These are phyloP conservation scores for Parazoanthus darwini DNA, from an alignment of 92 coral and sea anemone genomes.

Conservation along the genomic window DNA sequence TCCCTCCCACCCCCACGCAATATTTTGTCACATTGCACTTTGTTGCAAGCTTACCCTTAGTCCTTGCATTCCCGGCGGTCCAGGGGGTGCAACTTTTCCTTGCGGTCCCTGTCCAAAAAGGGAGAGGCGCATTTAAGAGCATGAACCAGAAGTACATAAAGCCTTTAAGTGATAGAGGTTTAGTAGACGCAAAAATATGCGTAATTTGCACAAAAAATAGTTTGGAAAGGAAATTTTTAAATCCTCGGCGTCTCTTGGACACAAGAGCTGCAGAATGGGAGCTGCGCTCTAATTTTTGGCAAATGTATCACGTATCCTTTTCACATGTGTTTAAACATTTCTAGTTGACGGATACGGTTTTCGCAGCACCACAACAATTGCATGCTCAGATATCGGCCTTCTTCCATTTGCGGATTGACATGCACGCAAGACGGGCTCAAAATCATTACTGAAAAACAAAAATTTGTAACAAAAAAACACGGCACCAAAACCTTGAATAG, in stretches of 20 bases:
- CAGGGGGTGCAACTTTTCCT: conserved; percentile 32
- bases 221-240: not conserved
- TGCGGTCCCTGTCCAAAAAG: conserved; percentile 21
- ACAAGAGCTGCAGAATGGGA: not conserved
- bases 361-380: too few species aligned
- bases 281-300: not conserved
- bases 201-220: not conserved
- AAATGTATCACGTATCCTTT: not conserved
- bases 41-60: conserved; percentile 6
- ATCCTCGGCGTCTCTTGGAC: not conserved
- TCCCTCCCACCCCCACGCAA: not conserved
- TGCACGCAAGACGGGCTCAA: too few species aligned
- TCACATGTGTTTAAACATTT: not conserved
- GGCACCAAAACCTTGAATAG: too few species aligned
- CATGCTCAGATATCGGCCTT: too few species aligned
- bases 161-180: not conserved
- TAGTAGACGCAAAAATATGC: not conserved
- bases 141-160: not conserved
- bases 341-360: too few species aligned
- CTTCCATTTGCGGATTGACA: too few species aligned
- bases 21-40: not conserved
- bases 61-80: conserved; percentile 34
- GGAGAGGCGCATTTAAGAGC: not conserved
- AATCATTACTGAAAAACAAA: too few species aligned
- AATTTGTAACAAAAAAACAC: too few species aligned